Evolutionary conservation across 2,888 invertebrate species (phyloP).

Genomic region (Gymnosoma rotundatum): DNA sequence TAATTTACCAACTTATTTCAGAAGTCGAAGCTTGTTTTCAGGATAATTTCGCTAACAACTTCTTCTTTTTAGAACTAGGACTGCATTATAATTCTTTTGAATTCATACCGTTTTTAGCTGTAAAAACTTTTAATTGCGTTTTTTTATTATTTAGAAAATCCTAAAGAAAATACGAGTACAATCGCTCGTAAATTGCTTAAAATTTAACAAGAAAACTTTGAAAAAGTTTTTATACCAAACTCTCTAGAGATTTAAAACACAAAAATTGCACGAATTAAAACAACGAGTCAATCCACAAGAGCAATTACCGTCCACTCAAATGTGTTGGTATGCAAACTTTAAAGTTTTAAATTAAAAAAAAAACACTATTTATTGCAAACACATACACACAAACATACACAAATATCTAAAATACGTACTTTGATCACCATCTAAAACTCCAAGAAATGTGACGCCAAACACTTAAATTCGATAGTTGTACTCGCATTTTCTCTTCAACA

Average conservation of each 20-base stretch:
- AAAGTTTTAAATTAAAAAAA: conserved; percentile 23
- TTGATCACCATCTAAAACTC: neutral
- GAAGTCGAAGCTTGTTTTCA: no score
- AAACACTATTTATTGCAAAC: conserved; percentile 3
- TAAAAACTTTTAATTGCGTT: no score
- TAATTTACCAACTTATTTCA: no score
- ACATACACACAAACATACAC: neutral
- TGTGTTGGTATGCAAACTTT: conserved; percentile 41
- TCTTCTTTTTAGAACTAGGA: no score
- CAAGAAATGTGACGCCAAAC: conserved; percentile 55
- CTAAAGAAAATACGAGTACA: no score
- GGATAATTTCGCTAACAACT: no score
- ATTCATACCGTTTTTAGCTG: no score
- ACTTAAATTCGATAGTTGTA: conserved; percentile 15
- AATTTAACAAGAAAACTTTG: no score
- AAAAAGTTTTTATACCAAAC: neutral
- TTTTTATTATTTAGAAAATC: no score
- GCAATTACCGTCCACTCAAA: conserved; percentile 11
- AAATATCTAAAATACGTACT: neutral
- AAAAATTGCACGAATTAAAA: conserved; percentile 8
- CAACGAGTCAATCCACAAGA: conserved; percentile 51
- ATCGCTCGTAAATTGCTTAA: no score
- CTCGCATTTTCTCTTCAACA: conserved; percentile 54
- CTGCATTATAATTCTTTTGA: no score
- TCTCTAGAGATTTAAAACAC: conserved; percentile 16